These are phyloP conservation scores for Felis chaus DNA, from an alignment of 2,113 vertebrate genomes.

Conservation along the genomic window DNA sequence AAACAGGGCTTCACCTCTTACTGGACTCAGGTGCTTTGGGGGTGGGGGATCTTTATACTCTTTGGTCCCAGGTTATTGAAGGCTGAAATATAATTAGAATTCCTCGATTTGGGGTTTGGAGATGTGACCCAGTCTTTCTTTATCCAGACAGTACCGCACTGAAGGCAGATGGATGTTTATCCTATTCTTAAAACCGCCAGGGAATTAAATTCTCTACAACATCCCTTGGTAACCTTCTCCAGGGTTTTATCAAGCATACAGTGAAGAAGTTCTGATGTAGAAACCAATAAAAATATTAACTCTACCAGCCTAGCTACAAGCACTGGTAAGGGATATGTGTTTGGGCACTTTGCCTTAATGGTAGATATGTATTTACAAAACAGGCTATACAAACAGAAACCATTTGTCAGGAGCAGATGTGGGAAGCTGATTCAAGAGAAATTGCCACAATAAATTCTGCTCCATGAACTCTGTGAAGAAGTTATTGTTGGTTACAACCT, in stretches of 20 bases:
- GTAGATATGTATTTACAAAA: conserved; percentile 67
- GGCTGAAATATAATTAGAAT: conserved; percentile 41
- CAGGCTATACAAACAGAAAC: conserved; percentile 69
- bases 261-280: conserved; percentile 64
- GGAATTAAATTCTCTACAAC: conserved; percentile 71
- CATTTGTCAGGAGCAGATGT: conserved; percentile 76
- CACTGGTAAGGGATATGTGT: neutral
- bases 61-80: neutral
- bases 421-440: conserved; percentile 64
- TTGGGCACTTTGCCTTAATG: conserved; percentile 38
- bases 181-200: conserved; percentile 72
- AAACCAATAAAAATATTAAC: conserved; percentile 73
- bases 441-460: conserved; percentile 65
- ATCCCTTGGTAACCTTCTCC: conserved; percentile 75
- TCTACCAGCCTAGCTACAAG: conserved; percentile 43
- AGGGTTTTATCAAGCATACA: conserved; percentile 63
- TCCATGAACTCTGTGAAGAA: conserved; percentile 1
- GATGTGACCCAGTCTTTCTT: neutral
- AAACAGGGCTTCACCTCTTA: neutral
- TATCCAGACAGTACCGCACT: neutral
- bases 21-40: neutral
- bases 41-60: neutral
- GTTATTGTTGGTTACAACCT: conserved; percentile 50
- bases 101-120: neutral
- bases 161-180: conserved; percentile 73